Percentiles rank a stretch among this genome's conserved stretches.
These are phyloP conservation scores for Leptinotarsa undecemlineata DNA, from an alignment of 1,140 invertebrate genomes.

Conservation along the genomic window DNA sequence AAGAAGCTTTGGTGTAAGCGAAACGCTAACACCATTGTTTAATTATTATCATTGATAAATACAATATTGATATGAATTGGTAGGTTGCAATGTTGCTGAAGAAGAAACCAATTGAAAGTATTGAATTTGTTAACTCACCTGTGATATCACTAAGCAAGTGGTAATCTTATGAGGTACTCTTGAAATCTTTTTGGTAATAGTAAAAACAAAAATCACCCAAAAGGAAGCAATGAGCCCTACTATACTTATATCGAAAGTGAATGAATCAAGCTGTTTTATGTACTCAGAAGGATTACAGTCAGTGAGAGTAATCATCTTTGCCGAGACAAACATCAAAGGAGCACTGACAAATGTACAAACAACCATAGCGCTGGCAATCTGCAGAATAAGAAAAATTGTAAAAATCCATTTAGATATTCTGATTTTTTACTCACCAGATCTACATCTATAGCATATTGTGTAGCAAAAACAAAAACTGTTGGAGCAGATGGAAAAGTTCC, in stretches of 20 bases:
- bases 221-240: conserved; percentile 73
- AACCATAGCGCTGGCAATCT: conserved; percentile 91
- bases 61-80: too few relatives aligned
- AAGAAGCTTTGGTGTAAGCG: too few relatives aligned
- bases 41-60: too few relatives aligned
- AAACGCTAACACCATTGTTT: too few relatives aligned
- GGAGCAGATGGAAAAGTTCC: conserved; percentile 95
- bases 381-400: conserved; percentile 31
- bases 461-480: conserved; percentile 91
- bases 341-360: conserved; percentile 91
- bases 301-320: conserved; percentile 84
- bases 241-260: conserved; percentile 83
- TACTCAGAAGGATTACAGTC: conserved; percentile 70
- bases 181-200: conserved; percentile 75
- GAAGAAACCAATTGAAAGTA: neutral
- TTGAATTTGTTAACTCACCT: conserved; percentile 62
- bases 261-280: conserved; percentile 73
- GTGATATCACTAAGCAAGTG: conserved; percentile 75
- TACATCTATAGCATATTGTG: conserved; percentile 82
- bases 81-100: too few relatives aligned
- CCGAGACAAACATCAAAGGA: conserved; percentile 93
- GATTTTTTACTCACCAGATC: conserved; percentile 70
- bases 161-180: conserved; percentile 84
- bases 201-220: conserved; percentile 79
- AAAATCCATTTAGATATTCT: neutral